Evolutionary conservation across 2,888 invertebrate species (phyloP), one percentile per base, ranked within the genome.

Genomic region (Isotomurus palustris): DNA sequence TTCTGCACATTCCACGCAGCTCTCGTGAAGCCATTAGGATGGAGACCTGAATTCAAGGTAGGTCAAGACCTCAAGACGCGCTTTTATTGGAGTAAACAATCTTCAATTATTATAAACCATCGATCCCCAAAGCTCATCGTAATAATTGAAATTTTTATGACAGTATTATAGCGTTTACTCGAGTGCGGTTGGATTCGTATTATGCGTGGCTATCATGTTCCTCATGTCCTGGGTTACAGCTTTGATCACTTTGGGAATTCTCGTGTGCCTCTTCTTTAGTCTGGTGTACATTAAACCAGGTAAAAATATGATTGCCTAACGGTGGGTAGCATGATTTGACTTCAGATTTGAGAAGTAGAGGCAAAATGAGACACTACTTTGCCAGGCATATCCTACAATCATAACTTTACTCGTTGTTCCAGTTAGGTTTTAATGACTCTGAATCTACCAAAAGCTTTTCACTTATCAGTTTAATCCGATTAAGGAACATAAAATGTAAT

Each of bases 251-350:
- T 76, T 80, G 62, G 75, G 74, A 53, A 71, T 77, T 49, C 73
- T 78, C 27, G 60, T 73, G 3, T 74, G 74, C 22, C 74, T 83
- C 27, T 82, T 80, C 72, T 72, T 80, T 56, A 80, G 78, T 71
- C 75, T 83, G 5, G 75, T 77, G 53, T 77, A 80, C 67, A 73
- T 79, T 24, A 81, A 81, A 71, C 82, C 82, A 71, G 80, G 81
- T 81, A 71, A 58, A 62, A 36, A 6, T 6, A 28, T 29, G 14
- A n/a, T n/a, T n/a, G n/a, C n/a, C n/a, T n/a, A n/a, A n/a, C n/a
- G n/a, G n/a, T n/a, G n/a, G n/a, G n/a, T n/a, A n/a, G n/a, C n/a
- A n/a, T n/a, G n/a, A n/a, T n/a, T n/a, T n/a, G n/a, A n/a, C n/a
- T n/a, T n/a, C n/a, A n/a, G n/a, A n/a, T n/a, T n/a, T n/a, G n/a